Percentiles rank a stretch among this genome's conserved stretches.
Conservation (phyloP, 2,888 invertebrate species). For the Hartigia nigra region DNA sequence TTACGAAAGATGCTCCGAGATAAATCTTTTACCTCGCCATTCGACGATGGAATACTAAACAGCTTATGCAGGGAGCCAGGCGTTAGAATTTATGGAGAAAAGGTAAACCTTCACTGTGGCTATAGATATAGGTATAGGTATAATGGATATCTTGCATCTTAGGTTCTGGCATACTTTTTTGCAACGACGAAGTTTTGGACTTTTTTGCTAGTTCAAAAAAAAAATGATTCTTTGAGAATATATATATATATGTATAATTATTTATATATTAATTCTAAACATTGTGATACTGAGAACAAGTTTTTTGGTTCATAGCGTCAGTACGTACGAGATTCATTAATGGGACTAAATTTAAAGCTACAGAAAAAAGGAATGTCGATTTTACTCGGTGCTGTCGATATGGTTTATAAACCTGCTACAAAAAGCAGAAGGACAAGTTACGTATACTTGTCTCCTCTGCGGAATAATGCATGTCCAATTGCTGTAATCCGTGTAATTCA, state of each 20-base stretch:
- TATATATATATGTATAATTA: not conserved
- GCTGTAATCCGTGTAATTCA: constrained; percentile 32
- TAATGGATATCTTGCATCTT: not conserved
- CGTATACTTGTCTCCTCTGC: not conserved
- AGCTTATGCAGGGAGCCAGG: constrained; percentile 35
- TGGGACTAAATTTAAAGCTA: not conserved
- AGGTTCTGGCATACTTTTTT: not conserved
- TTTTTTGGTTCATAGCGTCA: too few species aligned
- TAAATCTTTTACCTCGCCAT: constrained; percentile 28
- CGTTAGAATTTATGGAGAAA: constrained; percentile 28
- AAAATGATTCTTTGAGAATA: not conserved
- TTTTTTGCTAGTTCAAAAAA: not conserved
- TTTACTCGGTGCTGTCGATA: not conserved
- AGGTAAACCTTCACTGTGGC: constrained; percentile 23
- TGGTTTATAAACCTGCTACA: constrained; percentile 2
- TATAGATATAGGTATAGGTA: not conserved
- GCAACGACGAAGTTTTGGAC: not conserved
- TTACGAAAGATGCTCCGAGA: constrained; percentile 30
- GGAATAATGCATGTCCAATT: constrained; percentile 18
- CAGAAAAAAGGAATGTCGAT: not conserved
- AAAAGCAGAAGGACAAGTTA: not conserved
- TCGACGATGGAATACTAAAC: constrained; percentile 55
- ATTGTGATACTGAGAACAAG: not conserved
- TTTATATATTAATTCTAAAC: not conserved
- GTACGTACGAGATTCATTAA: not conserved